Percentiles rank a stretch among this genome's conserved stretches.
Evolutionary conservation across 2,888 invertebrate genomes (phyloP).

Genomic region (Campoletis raptor): DNA sequence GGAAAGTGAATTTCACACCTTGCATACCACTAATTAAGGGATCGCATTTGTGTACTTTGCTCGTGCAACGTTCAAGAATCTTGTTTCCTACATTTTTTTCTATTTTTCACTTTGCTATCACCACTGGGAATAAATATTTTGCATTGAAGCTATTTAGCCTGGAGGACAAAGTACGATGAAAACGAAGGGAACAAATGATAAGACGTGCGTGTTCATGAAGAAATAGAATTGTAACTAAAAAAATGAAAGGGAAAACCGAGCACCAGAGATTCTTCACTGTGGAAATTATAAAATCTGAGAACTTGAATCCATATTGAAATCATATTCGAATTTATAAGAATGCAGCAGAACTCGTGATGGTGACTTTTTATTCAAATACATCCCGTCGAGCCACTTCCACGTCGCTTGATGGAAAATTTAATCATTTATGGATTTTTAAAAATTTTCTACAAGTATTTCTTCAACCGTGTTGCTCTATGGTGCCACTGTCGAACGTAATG

Average conservation of each 20-base stretch:
- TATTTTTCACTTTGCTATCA: not conserved
- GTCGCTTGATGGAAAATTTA: not conserved
- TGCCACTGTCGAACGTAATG: constrained; percentile 1
- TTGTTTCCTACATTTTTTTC: constrained; percentile 16
- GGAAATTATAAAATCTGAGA: too few relatives aligned
- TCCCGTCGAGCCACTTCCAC: too few relatives aligned
- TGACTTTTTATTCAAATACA: too few relatives aligned
- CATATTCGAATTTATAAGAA: too few relatives aligned
- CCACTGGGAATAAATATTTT: not conserved
- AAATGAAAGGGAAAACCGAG: not conserved
- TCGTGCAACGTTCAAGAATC: constrained; percentile 24
- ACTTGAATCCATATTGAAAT: too few relatives aligned
- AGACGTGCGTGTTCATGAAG: constrained; percentile 5
- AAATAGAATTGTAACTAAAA: not conserved
- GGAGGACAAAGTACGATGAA: constrained; percentile 12
- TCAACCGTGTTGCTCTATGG: not conserved
- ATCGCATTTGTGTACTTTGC: constrained; percentile 41
- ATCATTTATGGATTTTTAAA: not conserved
- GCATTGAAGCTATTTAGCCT: not conserved
- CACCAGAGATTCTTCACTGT: not conserved
- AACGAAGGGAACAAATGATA: not conserved
- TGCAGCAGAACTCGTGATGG: too few relatives aligned
- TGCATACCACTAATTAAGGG: constrained; percentile 49
- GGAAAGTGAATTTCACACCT: constrained; percentile 67
- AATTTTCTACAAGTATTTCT: not conserved